These are phyloP conservation scores for Microctonus brassicae DNA, from an alignment of 2,888 invertebrate species.

Conservation along the genomic window DNA sequence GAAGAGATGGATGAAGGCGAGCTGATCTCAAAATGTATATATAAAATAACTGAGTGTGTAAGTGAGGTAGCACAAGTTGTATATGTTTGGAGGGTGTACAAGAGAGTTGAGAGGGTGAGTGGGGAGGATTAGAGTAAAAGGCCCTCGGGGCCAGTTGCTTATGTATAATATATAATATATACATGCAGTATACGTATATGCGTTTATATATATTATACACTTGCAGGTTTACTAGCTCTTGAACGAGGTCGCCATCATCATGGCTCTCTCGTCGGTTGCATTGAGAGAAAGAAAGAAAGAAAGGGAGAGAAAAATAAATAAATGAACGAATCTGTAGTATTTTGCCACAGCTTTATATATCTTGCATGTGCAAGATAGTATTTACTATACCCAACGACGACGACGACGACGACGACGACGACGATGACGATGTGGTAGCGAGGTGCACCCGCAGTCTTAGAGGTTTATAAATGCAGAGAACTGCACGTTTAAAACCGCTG, in stretches of 20 bases:
- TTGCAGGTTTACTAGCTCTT: not conserved
- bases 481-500: conserved; percentile 60
- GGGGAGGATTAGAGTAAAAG: conserved; percentile 49
- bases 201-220: too few species aligned
- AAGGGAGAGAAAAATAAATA: too few species aligned
- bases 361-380: not conserved
- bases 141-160: conserved; percentile 26
- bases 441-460: conserved; percentile 16
- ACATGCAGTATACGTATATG: too few species aligned
- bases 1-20: not conserved
- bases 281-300: conserved; percentile 15
- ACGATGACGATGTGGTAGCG: conserved; percentile 4
- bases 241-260: conserved; percentile 34
- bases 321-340: not conserved
- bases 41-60: conserved; percentile 47
- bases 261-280: conserved; percentile 34
- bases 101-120: conserved; percentile 57
- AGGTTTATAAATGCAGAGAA: conserved; percentile 64
- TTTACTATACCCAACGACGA: not conserved
- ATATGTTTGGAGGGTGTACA: conserved; percentile 52
- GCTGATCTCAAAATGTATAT: not conserved
- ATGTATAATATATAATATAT: too few species aligned
- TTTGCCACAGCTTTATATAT: not conserved
- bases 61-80: conserved; percentile 57
- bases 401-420: not conserved